Conservation (phyloP, 2,888 invertebrate genomes). For the Ophonus ardosiacus region DNA sequence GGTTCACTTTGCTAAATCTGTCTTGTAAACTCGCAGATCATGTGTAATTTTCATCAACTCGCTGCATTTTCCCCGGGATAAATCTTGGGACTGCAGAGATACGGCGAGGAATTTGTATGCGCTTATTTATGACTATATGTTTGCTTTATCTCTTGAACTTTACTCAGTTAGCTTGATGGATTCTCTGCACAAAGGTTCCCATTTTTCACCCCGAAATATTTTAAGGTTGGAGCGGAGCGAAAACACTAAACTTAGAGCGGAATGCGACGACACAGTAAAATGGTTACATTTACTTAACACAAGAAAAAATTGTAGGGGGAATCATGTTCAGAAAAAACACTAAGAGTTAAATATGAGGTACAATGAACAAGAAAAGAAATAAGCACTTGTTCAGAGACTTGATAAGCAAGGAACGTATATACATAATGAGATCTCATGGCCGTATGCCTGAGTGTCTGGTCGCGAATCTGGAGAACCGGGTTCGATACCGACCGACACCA, state of each 20-base stretch:
- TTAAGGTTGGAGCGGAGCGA: neutral
- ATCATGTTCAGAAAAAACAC: neutral
- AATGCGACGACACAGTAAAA: neutral
- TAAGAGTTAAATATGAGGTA: neutral
- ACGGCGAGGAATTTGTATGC: conserved; percentile 28
- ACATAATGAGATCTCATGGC: too few species aligned
- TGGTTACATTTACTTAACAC: neutral
- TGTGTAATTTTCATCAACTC: conserved; percentile 41
- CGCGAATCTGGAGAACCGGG: too few species aligned
- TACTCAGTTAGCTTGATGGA: conserved; percentile 34
- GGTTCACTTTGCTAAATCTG: conserved; percentile 20
- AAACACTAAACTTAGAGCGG: neutral
- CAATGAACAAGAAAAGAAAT: too few species aligned
- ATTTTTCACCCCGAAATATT: conserved; percentile 34
- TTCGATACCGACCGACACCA: too few species aligned
- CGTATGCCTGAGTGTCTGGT: too few species aligned
- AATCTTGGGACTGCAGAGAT: conserved; percentile 32
- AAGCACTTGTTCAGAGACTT: too few species aligned
- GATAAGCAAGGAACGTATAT: too few species aligned
- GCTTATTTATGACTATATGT: conserved; percentile 45
- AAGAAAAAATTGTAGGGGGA: neutral
- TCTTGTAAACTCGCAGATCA: conserved; percentile 38
- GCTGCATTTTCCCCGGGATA: conserved; percentile 27
- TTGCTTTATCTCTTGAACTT: conserved; percentile 49
- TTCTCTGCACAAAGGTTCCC: conserved; percentile 1